These are phyloP conservation scores for Aspidapion aeneum DNA, from an alignment of 2,888 invertebrate genomes.

Conservation along the genomic window DNA sequence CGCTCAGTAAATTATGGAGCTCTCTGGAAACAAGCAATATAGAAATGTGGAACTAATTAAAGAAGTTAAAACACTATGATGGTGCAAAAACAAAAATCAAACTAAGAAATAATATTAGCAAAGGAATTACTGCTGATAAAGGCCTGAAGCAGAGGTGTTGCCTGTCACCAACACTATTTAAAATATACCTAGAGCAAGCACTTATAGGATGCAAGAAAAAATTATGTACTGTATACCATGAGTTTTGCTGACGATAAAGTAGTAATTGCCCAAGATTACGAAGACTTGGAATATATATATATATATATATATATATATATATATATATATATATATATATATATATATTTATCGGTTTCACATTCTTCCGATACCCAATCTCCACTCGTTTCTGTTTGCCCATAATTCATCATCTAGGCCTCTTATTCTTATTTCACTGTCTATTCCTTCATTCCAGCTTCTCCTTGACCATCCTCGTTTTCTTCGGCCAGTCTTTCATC, in stretches of 20 bases:
- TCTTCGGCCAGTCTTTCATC: no score
- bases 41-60: background rate
- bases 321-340: no score
- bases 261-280: background rate
- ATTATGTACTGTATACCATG: background rate
- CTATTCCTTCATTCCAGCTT: no score
- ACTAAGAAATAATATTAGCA: background rate
- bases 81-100: background rate
- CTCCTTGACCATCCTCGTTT: no score
- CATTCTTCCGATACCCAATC: no score
- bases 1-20: background rate
- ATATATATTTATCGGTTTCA: no score
- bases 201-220: conserved; percentile 1
- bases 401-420: no score
- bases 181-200: conserved; percentile 1
- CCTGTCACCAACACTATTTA: conserved; percentile 3
- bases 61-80: background rate
- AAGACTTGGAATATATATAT: background rate
- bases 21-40: background rate
- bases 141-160: conserved; percentile 2
- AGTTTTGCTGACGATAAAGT: background rate
- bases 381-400: no score
- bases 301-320: no score
- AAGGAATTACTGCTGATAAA: background rate
- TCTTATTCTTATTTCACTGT: no score